Evolutionary conservation across 2,888 invertebrate genomes (phyloP).

Genomic region (Pristionchus exspectatus): DNA sequence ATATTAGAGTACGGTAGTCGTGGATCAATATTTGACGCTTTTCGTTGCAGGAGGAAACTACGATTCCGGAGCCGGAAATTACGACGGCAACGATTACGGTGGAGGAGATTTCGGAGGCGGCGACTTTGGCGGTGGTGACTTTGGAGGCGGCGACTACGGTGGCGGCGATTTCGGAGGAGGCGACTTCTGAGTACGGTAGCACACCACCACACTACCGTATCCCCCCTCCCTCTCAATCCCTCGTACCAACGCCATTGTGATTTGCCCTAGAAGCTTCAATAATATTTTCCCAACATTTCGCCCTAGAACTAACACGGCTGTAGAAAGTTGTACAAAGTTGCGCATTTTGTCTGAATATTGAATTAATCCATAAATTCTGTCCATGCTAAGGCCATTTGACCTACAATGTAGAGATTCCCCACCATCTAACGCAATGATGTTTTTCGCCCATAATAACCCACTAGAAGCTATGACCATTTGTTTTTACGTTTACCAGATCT

Average conservation of each 20-base stretch:
- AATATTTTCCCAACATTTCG: background rate
- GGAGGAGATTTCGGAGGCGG: slow-evolving; percentile 60
- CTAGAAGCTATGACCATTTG: background rate
- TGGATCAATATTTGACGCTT: background rate
- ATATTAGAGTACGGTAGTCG: background rate
- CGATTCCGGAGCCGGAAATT: slow-evolving; percentile 58
- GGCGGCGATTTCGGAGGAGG: slow-evolving; percentile 63
- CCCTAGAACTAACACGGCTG: background rate
- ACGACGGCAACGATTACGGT: slow-evolving; percentile 47
- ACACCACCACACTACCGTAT: background rate
- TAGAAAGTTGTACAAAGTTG: slow-evolving; percentile 8
- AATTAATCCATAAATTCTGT: background rate
- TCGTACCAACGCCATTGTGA: background rate
- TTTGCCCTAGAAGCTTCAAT: background rate
- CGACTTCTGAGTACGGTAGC: slow-evolving; percentile 56
- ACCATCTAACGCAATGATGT: slow-evolving; percentile 2
- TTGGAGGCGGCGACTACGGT: slow-evolving; percentile 57
- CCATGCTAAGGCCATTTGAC: background rate
- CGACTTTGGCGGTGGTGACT: slow-evolving; percentile 62
- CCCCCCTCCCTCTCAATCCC: background rate
- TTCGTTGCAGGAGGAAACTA: slow-evolving; percentile 55
- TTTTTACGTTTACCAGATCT: background rate
- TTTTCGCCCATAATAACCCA: background rate
- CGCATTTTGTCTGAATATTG: background rate
- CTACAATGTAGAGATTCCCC: slow-evolving; percentile 34